These are phyloP conservation scores for Cactoblastis cactorum DNA, from an alignment of 2,888 invertebrate species.

Conservation along the genomic window DNA sequence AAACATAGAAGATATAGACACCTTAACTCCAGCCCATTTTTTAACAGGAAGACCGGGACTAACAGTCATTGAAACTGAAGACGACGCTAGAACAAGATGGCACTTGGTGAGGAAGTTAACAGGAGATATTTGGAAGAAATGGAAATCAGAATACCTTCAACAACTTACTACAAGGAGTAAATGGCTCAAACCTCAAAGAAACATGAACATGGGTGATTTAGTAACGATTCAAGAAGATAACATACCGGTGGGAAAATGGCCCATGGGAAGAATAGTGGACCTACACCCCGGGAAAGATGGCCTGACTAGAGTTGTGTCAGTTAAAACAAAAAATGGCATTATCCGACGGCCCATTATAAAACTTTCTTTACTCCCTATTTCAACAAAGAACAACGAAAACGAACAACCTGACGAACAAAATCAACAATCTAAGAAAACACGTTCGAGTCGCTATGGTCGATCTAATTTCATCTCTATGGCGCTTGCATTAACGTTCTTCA, in stretches of 20 bases:
- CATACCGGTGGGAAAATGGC: conserved; percentile 8
- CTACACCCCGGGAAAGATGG: conserved; percentile 7
- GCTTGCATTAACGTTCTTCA: conserved; percentile 7
- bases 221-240: conserved; percentile 14
- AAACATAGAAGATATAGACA: conserved; percentile 4
- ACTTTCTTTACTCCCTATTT: background rate
- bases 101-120: background rate
- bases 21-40: conserved; percentile 5
- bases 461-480: background rate
- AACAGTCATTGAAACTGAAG: background rate
- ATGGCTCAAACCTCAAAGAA: background rate
- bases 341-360: conserved; percentile 11
- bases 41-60: conserved; percentile 5
- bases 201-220: background rate
- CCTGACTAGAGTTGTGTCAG: background rate
- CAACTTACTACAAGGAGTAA: background rate
- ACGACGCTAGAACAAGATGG: conserved; percentile 12
- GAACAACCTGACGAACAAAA: background rate
- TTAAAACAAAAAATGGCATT: conserved; percentile 16
- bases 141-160: background rate
- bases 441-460: background rate
- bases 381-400: background rate
- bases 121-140: conserved; percentile 9
- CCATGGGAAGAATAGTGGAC: background rate
- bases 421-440: background rate